phyloP scores from a whole-genome alignment of 2,888 invertebrate species.

The Pyrochroa serraticornis region DNA sequence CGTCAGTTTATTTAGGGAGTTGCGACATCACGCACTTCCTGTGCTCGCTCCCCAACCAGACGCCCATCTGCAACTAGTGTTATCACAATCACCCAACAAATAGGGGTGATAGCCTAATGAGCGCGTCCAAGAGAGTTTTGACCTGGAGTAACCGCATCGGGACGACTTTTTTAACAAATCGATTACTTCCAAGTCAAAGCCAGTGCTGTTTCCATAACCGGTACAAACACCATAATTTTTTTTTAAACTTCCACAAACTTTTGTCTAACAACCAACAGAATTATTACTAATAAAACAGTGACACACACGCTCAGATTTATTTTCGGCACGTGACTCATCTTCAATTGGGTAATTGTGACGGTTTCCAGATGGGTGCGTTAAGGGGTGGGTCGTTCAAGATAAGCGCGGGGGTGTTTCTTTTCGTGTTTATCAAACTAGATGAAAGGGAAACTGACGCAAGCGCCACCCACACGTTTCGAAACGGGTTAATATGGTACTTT shows the following conservation, averaged over 20 bases:
- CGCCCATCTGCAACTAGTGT: no score
- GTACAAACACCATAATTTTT: constrained; percentile 1
- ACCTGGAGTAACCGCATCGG: constrained; percentile 23
- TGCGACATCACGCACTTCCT: no score
- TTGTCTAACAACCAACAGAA: neutral
- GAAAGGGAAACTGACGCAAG: constrained; percentile 19
- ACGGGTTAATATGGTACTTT: constrained; percentile 17
- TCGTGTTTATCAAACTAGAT: constrained; percentile 7
- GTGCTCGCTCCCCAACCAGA: no score
- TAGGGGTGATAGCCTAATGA: no score
- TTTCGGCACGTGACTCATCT: constrained; percentile 17
- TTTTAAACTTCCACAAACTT: neutral
- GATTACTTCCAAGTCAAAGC: neutral
- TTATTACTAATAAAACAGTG: constrained; percentile 9
- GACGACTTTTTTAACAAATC: constrained; percentile 16
- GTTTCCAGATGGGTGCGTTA: neutral
- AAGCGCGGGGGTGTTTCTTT: neutral
- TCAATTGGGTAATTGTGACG: neutral
- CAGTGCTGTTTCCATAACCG: constrained; percentile 15
- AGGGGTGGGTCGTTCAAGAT: constrained; percentile 11
- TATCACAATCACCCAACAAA: neutral
- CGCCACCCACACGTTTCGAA: constrained; percentile 23
- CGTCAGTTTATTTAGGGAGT: no score
- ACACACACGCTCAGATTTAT: constrained; percentile 15
- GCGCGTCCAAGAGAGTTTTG: constrained; percentile 12